These are phyloP conservation scores for Drosophila mayaguana DNA, from an alignment of 2,888 invertebrate species.

Conservation along the genomic window DNA sequence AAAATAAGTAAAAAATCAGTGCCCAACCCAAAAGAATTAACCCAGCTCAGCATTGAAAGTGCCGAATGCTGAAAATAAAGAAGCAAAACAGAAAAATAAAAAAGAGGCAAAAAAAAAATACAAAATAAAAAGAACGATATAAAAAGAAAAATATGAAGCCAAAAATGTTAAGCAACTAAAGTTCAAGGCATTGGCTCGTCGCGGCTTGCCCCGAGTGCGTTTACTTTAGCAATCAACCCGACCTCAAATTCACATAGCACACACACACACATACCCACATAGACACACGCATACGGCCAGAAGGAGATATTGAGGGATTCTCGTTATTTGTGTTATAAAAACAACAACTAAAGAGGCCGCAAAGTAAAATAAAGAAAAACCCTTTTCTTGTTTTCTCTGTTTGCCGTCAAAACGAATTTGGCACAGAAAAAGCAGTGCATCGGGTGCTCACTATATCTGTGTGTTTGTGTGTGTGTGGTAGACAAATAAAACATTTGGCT, in stretches of 20 bases:
- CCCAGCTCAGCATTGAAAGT: conserved; percentile 55
- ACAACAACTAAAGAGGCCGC: conserved; percentile 80
- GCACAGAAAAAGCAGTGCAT: conserved; percentile 75
- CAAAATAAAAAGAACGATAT: conserved; percentile 15
- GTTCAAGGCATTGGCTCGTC: conserved; percentile 69
- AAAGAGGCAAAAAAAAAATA: conserved; percentile 22
- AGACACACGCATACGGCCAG: conserved; percentile 22
- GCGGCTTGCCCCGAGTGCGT: conserved; percentile 73
- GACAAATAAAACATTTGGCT: conserved; percentile 75
- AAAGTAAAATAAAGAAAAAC: conserved; percentile 63
- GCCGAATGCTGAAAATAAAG: conserved; percentile 47
- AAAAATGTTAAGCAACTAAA: conserved; percentile 66
- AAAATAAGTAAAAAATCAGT: conserved; percentile 73
- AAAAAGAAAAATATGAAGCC: conserved; percentile 56
- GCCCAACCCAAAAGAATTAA: conserved; percentile 66
- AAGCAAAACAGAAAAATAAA: conserved; percentile 36
- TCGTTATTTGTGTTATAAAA: conserved; percentile 74
- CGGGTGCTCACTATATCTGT: conserved; percentile 34
- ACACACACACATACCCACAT: conserved; percentile 18
- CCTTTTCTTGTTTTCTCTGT: conserved; percentile 45
- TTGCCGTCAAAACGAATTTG: conserved; percentile 74
- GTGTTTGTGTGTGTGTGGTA: conserved; percentile 50
- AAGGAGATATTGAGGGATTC: conserved; percentile 55
- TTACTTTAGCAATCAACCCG: conserved; percentile 81
- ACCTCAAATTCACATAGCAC: conserved; percentile 68